phyloP scores from a whole-genome alignment of 2,888 invertebrate genomes.

The Neelides folsomi region DNA sequence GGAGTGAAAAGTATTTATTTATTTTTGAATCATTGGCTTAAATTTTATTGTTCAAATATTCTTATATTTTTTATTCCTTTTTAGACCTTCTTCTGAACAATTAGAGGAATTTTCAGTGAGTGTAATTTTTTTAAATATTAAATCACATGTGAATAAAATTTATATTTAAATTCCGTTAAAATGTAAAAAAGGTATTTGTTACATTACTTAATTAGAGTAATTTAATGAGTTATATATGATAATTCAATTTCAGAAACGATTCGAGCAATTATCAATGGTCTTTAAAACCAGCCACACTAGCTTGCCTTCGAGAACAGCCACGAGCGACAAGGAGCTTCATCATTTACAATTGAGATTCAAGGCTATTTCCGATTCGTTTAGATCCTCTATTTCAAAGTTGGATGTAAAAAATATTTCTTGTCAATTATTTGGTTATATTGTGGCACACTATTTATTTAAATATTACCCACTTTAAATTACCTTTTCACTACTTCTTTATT shows the following conservation, averaged over 20 bases:
- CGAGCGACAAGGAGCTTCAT: slow-evolving; percentile 16
- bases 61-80: neutral
- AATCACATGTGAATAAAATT: too few relatives aligned
- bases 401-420: neutral
- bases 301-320: slow-evolving; percentile 15
- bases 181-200: too few relatives aligned
- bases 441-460: neutral
- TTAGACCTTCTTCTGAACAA: too few relatives aligned
- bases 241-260: slow-evolving; percentile 16
- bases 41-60: neutral
- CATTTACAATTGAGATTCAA: slow-evolving; percentile 22
- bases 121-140: neutral
- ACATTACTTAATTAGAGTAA: too few relatives aligned
- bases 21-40: neutral
- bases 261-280: slow-evolving; percentile 25
- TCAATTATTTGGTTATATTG: neutral
- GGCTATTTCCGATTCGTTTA: slow-evolving; percentile 17
- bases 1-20: slow-evolving; percentile 8
- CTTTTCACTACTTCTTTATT: neutral
- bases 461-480: neutral
- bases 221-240: too few relatives aligned
- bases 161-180: too few relatives aligned
- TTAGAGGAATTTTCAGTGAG: slow-evolving; percentile 10
- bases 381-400: slow-evolving; percentile 12
- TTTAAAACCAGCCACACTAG: slow-evolving; percentile 28